Evolutionary conservation across 2,113 vertebrate species (phyloP), one percentile per base, ranked within the genome.

Genomic region (Rhinolophus ferrumequinum): DNA sequence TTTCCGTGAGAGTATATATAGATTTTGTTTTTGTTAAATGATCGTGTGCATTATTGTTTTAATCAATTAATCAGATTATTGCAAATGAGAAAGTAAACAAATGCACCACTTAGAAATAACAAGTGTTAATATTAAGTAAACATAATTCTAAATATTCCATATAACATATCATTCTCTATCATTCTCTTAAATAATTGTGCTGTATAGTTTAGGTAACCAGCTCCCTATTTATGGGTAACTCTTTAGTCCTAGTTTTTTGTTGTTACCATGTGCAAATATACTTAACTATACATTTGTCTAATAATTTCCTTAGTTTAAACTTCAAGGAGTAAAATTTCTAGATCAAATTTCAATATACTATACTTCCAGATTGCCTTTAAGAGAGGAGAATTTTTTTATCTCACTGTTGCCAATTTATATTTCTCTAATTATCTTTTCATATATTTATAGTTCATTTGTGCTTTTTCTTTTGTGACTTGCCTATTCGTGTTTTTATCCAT

Each of bases 1-100:
- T 94, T 95, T 88, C n/a, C 52, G 70, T 60, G 6, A 35, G 35
- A 62, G 35, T 67, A 62, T 30, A 56, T 72, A 44, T 5, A 90
- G 47, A 66, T 84, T 90, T 97, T 90, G 19, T 72, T 83, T 83
- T 72, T 87, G 24, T 93, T 90, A 79, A 94, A 35, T 83, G 60
- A 87, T 67, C 30, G 10, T 30, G 5, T 2, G 4, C 12, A 41
- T 81, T 35, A 64, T 62, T 85, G 56, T 90, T 88, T 80, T 67
- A 88, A 95, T 64, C 64, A 80, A 50, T 26, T 41, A 90, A 89
- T 72, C 26, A 50, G 41, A 44, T 83, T 44, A 79, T 33, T n/a
- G 22, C 14, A 84, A 87, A 84, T 35, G 66, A 87, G 60, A 77
- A 76, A 69, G 60, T 44, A 47, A 75, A 88, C 75, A 58, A 35